These are phyloP conservation scores for Cliona cf. orientalis DNA, from an alignment of 37 sponge, comb jelly and placozoan species.

Conservation along the genomic window DNA sequence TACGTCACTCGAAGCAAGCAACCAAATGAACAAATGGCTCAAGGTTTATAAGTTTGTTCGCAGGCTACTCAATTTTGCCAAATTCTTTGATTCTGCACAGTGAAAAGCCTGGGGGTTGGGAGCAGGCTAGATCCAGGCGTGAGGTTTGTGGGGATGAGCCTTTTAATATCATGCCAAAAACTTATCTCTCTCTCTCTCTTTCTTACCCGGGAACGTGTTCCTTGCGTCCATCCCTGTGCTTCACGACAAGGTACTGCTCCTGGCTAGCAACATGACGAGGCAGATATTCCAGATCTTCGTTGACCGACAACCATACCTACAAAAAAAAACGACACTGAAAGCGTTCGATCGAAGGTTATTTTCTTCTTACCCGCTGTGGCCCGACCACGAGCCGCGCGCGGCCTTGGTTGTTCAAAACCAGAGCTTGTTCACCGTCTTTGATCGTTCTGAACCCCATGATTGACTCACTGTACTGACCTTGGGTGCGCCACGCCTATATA, in stretches of 20 bases:
- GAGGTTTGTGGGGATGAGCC: no score
- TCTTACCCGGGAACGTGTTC: slow-evolving; percentile 70
- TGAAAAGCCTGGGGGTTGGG: no score
- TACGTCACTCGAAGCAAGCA: no score
- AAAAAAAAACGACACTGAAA: neutral
- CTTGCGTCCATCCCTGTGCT: slow-evolving; percentile 60
- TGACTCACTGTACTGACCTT: no score
- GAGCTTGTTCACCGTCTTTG: slow-evolving; percentile 65
- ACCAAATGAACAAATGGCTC: no score
- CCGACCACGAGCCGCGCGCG: slow-evolving; percentile 54
- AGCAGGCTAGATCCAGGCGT: no score
- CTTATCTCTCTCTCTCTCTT: neutral
- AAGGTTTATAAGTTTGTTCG: no score
- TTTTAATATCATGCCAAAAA: neutral
- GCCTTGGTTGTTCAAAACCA: slow-evolving; percentile 62
- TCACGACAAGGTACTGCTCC: slow-evolving; percentile 74
- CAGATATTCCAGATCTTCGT: slow-evolving; percentile 52
- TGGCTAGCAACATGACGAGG: slow-evolving; percentile 57
- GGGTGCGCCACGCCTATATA: no score
- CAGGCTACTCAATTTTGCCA: neutral
- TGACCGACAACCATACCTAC: slow-evolving; percentile 52
- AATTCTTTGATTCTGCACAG: neutral
- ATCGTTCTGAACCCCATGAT: slow-evolving; percentile 65
- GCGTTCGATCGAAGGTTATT: neutral
- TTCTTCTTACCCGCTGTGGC: slow-evolving; percentile 69